Evolutionary conservation across 2,888 invertebrate species (phyloP).

Genomic region (Hemithea aestivaria): DNA sequence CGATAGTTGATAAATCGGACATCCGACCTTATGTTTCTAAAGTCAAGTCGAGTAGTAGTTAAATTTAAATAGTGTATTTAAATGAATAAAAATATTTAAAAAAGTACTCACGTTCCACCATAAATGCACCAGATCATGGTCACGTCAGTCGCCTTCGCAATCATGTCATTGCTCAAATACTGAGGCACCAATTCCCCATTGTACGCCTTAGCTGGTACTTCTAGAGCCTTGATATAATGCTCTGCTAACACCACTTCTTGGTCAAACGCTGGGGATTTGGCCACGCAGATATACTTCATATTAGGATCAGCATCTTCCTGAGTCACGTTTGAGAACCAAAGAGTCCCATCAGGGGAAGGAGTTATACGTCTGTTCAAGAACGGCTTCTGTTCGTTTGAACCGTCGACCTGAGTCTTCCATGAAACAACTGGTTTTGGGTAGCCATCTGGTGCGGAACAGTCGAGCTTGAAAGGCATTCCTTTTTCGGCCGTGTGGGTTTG

Average conservation of each 20-base stretch:
- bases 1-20: no score
- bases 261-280: constrained; percentile 44
- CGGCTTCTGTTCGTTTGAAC: constrained; percentile 29
- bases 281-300: constrained; percentile 55
- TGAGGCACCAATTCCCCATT: constrained; percentile 48
- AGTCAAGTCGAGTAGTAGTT: no score
- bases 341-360: constrained; percentile 48
- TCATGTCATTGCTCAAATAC: constrained; percentile 49
- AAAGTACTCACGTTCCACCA: constrained; percentile 59
- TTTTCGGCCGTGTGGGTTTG: constrained; percentile 47
- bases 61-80: no score
- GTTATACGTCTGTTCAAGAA: constrained; percentile 45
- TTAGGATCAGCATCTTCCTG: constrained; percentile 43
- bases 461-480: constrained; percentile 53
- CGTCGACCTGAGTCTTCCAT: constrained; percentile 49
- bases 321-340: constrained; percentile 57
- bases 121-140: constrained; percentile 62
- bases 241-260: constrained; percentile 47
- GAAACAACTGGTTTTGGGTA: constrained; percentile 55
- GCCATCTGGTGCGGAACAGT: constrained; percentile 47
- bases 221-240: constrained; percentile 45
- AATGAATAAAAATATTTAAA: no score
- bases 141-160: constrained; percentile 43
- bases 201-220: constrained; percentile 23
- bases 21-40: no score